These are phyloP conservation scores for Eciton burchellii DNA, from an alignment of 1,140 invertebrate species.

Conservation along the genomic window DNA sequence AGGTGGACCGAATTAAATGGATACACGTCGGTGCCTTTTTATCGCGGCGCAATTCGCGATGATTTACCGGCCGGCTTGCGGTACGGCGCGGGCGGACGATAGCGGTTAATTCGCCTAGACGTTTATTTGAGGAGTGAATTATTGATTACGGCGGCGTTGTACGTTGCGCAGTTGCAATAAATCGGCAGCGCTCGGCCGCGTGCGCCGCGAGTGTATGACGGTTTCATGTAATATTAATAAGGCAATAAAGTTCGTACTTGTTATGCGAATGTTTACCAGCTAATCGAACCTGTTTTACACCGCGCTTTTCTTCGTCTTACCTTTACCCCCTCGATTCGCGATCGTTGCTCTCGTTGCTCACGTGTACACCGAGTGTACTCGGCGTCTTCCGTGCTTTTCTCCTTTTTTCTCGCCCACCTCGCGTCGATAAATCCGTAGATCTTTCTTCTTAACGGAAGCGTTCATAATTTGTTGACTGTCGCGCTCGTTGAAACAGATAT, in stretches of 20 bases:
- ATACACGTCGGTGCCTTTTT: constrained; percentile 51
- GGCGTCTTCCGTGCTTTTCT: neutral
- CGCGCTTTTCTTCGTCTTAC: constrained; percentile 30
- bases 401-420: constrained; percentile 4
- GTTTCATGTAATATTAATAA: constrained; percentile 68
- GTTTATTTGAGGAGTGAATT: constrained; percentile 63
- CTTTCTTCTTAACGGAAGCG: neutral
- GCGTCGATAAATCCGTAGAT: neutral
- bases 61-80: constrained; percentile 53
- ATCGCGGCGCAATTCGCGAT: constrained; percentile 34
- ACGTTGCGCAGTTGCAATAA: constrained; percentile 62
- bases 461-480: neutral
- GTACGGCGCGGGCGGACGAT: constrained; percentile 36
- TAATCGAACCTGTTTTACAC: constrained; percentile 59
- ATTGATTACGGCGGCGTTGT: constrained; percentile 52
- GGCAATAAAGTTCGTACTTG: constrained; percentile 60
- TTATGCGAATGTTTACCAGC: constrained; percentile 59
- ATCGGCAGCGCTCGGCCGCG: constrained; percentile 44
- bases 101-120: constrained; percentile 57
- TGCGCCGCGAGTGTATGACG: constrained; percentile 26
- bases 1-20: constrained; percentile 52
- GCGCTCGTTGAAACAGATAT: neutral
- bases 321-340: neutral
- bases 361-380: neutral
- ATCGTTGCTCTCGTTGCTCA: neutral